phyloP scores from a whole-genome alignment of 2,888 invertebrate species.

The Carabus problematicus region DNA sequence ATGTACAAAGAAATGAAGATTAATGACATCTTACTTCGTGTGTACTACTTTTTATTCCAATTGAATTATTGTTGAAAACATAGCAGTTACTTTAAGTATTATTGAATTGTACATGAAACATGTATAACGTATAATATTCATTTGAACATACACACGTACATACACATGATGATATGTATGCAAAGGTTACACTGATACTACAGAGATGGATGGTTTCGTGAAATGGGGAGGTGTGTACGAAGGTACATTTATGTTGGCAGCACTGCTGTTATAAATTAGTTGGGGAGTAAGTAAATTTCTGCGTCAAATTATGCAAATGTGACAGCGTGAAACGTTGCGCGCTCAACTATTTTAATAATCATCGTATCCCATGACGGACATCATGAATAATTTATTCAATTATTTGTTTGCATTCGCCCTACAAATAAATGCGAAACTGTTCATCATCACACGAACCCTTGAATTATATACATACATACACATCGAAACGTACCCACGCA shows the following conservation, averaged over 20 bases:
- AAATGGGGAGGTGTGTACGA: neutral
- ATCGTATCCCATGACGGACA: conserved; percentile 39
- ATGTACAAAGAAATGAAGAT: too few relatives aligned
- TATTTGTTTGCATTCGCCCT: conserved; percentile 36
- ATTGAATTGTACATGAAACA: too few relatives aligned
- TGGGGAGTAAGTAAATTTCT: conserved; percentile 41
- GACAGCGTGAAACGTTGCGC: conserved; percentile 30
- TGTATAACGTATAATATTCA: conserved; percentile 3
- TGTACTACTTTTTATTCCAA: too few relatives aligned
- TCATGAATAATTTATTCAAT: conserved; percentile 42
- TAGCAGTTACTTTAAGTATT: neutral
- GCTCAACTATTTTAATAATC: conserved; percentile 39
- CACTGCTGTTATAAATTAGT: conserved; percentile 27
- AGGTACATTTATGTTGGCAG: neutral
- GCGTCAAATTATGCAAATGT: conserved; percentile 42
- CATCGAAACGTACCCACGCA: too few relatives aligned
- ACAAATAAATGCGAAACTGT: conserved; percentile 28
- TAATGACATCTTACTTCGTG: too few relatives aligned
- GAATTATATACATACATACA: too few relatives aligned
- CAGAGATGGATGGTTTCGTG: neutral
- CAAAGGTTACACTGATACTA: neutral
- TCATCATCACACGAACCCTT: conserved; percentile 2
- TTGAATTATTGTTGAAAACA: too few relatives aligned
- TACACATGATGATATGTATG: neutral
- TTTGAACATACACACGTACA: conserved; percentile 7